Evolutionary conservation across 2,797 vertebrate genomes (phyloP).

Genomic region (Lutjanus argentimaculatus): DNA sequence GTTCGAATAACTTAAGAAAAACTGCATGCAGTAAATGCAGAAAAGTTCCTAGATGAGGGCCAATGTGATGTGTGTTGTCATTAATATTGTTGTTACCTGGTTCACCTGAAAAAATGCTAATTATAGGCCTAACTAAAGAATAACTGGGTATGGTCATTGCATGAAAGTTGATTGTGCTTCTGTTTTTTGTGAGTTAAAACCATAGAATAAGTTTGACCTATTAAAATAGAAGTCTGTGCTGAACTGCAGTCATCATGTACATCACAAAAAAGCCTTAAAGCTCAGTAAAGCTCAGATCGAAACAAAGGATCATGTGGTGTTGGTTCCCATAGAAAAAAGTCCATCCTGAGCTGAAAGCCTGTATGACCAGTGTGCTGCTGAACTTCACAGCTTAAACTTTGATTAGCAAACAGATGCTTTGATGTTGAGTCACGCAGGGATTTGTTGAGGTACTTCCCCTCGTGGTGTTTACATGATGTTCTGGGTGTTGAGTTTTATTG

Average conservation of each 20-base stretch:
- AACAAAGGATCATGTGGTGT: constrained; percentile 22
- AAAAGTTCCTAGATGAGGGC: background rate
- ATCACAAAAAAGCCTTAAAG: constrained; percentile 3
- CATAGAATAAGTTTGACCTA: background rate
- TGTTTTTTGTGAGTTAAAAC: constrained; percentile 9
- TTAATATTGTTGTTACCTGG: background rate
- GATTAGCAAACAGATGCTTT: constrained; percentile 40
- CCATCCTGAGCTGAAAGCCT: constrained; percentile 12
- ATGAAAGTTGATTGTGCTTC: background rate
- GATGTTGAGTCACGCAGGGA: constrained; percentile 45
- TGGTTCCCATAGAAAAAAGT: constrained; percentile 25
- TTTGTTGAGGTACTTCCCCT: constrained; percentile 34
- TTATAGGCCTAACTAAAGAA: too few species aligned
- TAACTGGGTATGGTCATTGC: background rate
- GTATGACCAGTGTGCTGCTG: constrained; percentile 10
- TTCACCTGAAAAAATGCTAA: too few species aligned
- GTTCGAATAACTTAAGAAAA: background rate
- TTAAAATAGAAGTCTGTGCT: background rate
- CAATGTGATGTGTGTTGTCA: background rate
- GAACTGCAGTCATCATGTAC: background rate
- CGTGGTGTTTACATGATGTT: constrained; percentile 60
- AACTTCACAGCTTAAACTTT: constrained; percentile 38
- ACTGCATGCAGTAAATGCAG: background rate
- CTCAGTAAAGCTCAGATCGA: constrained; percentile 23
- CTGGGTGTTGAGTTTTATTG: constrained; percentile 60